Evolutionary conservation across 1,140 invertebrate species (phyloP), one percentile per base, ranked within the genome.

Genomic region (Drosophila ficusphila): DNA sequence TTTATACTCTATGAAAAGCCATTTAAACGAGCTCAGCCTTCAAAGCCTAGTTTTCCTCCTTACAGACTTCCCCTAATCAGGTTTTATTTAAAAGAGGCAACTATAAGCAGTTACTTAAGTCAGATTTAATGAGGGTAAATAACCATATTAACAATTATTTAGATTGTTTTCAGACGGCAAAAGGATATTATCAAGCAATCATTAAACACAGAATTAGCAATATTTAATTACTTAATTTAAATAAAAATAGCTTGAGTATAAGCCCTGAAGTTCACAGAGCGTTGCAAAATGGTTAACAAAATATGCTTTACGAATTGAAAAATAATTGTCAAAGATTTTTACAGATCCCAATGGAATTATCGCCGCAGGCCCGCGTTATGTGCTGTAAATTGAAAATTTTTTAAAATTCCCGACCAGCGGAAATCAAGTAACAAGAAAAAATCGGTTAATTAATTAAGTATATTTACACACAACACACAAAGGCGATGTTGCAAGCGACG

Each of bases 361-460:
- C 18, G 4, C 4, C 11, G 12, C n/a, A 1, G n/a, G 7, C 14
- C 16, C 3, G 39, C n/a, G 39, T 25, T 12, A 42, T 25, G 5
- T 9, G 23, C n/a, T 34, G 27, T 33, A 33, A 12, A 25, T 27
- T 27, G 8, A 19, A 21, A 2, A 14, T 39, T 62, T 31, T 58
- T 18, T 2, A 36, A 68, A 36, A 46, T 64, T 49, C 7, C 44
- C 48, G 25, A 23, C 41, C 42, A 2, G 21, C 21, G 8, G 25
- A 61, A 42, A 69, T 61, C 65, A 75, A 31, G 56, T 23, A 41
- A 47, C 49, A 44, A 27, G 7, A 47, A 73, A 79, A 79, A 79
- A 72, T 41, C 58, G 72, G 77, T 81, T 81, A 81, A 81, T 81
- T 81, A 81, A 81, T 81, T 81, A 81, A 81, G 77, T 81, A 81